phyloP scores from a whole-genome alignment of 2,113 vertebrate genomes.

The Scopus umbretta region DNA sequence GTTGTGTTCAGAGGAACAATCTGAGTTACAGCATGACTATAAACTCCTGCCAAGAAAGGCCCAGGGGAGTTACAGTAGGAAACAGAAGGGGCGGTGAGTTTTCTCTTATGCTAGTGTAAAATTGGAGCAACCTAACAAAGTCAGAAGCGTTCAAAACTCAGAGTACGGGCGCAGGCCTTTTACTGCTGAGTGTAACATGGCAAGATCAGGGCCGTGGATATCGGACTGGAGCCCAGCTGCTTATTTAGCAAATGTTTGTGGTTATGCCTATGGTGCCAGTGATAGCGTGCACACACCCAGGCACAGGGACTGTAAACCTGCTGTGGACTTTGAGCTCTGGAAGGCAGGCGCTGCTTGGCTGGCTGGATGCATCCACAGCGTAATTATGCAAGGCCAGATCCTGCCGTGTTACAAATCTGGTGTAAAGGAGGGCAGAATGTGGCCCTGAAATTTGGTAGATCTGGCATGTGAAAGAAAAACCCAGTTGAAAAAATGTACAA shows the following conservation, averaged over 20 bases:
- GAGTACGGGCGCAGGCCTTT: background rate
- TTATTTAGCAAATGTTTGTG: slow-evolving; percentile 41
- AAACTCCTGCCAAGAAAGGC: slow-evolving; percentile 28
- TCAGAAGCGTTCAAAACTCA: background rate
- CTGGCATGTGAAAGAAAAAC: background rate
- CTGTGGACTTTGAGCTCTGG: slow-evolving; percentile 38
- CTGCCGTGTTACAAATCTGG: background rate
- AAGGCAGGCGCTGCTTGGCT: background rate
- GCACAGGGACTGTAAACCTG: background rate
- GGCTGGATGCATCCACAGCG: background rate
- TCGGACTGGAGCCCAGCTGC: background rate
- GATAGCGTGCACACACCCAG: slow-evolving; percentile 41
- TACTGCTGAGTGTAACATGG: background rate
- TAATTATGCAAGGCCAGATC: background rate
- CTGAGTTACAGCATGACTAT: background rate
- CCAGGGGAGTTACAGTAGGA: slow-evolving; percentile 41
- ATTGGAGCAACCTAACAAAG: background rate
- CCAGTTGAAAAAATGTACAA: background rate
- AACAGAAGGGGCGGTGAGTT: slow-evolving; percentile 19
- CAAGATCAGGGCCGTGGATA: background rate
- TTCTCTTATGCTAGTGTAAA: background rate
- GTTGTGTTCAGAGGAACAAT: background rate
- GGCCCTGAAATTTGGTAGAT: background rate
- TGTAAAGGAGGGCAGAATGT: background rate
- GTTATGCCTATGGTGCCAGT: background rate